Evolutionary conservation across 2,888 invertebrate species (phyloP).

Genomic region (Xanthorhoe designata): DNA sequence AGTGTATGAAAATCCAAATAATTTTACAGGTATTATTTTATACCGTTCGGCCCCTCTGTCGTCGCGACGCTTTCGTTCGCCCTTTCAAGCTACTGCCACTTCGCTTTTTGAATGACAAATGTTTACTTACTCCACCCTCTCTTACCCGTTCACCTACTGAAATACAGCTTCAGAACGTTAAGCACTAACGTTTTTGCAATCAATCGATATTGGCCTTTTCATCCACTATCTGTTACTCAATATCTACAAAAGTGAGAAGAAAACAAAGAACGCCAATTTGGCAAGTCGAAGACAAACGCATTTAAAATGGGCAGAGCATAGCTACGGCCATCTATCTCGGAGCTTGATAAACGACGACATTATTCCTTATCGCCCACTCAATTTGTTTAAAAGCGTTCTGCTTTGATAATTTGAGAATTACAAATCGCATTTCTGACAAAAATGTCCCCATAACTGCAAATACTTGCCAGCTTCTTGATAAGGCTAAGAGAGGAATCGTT

Average conservation of each 20-base stretch:
- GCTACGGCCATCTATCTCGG: slow-evolving; percentile 82
- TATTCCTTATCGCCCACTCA: slow-evolving; percentile 86
- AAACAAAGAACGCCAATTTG: slow-evolving; percentile 83
- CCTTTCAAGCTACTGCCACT: slow-evolving; percentile 55
- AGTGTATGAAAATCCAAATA: slow-evolving; percentile 3
- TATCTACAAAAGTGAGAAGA: slow-evolving; percentile 67
- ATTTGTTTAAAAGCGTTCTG: slow-evolving; percentile 86
- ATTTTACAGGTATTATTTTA: slow-evolving; percentile 39
- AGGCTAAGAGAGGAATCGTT: slow-evolving; percentile 59
- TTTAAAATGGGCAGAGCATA: slow-evolving; percentile 85
- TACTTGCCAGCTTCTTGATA: slow-evolving; percentile 67
- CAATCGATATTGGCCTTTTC: slow-evolving; percentile 54
- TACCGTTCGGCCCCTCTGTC: slow-evolving; percentile 44
- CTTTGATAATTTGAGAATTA: slow-evolving; percentile 85
- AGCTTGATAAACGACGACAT: slow-evolving; percentile 85
- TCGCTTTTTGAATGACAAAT: slow-evolving; percentile 70
- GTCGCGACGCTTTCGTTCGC: slow-evolving; percentile 47
- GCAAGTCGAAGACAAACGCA: slow-evolving; percentile 84
- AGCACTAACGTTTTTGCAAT: slow-evolving; percentile 50
- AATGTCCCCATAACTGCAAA: slow-evolving; percentile 78
- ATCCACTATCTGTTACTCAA: slow-evolving; percentile 51
- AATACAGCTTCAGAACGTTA: slow-evolving; percentile 54
- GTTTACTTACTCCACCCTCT: slow-evolving; percentile 68
- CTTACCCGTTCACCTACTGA: slow-evolving; percentile 58
- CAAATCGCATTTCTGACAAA: slow-evolving; percentile 83